Evolutionary conservation across 2,888 invertebrate genomes (phyloP), one percentile per base, ranked within the genome.

Genomic region (Agrochola lychnidis): DNA sequence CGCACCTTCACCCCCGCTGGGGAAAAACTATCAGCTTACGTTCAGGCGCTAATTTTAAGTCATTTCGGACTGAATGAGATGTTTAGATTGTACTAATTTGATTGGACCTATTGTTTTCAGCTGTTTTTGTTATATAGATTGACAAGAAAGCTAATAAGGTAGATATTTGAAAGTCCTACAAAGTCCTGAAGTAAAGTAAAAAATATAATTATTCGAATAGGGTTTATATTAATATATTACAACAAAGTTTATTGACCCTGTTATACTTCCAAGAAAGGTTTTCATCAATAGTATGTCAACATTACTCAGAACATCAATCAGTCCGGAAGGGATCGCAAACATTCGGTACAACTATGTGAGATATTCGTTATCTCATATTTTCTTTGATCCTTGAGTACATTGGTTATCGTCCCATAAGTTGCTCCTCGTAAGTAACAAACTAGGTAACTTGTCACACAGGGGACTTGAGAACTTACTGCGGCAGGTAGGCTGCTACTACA

Each of bases 1-100:
- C 59, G 59, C 75, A 22, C 51, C 70, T 68, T 68, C 69, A 57
- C 73, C 71, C 72, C 36, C 40, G 78, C 57, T 40, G 42, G 66
- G 72, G 82, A 79, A 83, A 88, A 87, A 88, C 86, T 82, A 86
- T 81, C 78, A 78, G 74, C 69, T 78, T 78, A 83, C 76, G 77
- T 73, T 73, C 64, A 77, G 76, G 45, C 78, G 77, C 74, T 78
- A 80, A 84, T 80, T 88, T 84, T 76, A 78, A 84, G 78, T 79
- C 72, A 85, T 83, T 83, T 81, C 72, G 63, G 48, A 74, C 42
- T 78, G 77, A 78, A 79, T 78, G 73, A 70, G 70, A 79, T 79
- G 74, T 70, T 70, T 66, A 73, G 51, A 59, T 77, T 70, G 53
- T 19, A 51, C 53, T 71, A 40, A 45, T 81, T 76, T 74, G n/a